Conservation (phyloP, 2,888 invertebrate species). For the Dromius quadrimaculatus region DNA sequence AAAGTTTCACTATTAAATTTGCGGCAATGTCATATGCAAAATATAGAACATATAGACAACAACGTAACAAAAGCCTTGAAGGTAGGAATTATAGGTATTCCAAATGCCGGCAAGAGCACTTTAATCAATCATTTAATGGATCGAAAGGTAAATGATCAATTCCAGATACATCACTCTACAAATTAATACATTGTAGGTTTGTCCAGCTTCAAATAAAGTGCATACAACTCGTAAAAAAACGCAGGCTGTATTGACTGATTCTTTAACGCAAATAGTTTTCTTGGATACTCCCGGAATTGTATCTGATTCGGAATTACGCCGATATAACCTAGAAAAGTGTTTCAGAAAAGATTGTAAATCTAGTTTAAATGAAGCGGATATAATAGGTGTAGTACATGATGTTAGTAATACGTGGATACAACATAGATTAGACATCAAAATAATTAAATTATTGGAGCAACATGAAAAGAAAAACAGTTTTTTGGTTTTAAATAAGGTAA, state of each 20-base stretch:
- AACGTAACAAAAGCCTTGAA: slow-evolving; percentile 68
- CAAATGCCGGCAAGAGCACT: slow-evolving; percentile 97
- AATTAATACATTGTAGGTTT: slow-evolving; percentile 81
- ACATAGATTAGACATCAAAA: slow-evolving; percentile 76
- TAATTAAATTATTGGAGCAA: slow-evolving; percentile 76
- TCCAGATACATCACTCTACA: slow-evolving; percentile 90
- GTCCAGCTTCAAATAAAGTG: slow-evolving; percentile 90
- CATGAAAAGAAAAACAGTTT: slow-evolving; percentile 75
- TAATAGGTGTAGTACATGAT: slow-evolving; percentile 90
- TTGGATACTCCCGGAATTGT: slow-evolving; percentile 95
- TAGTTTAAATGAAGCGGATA: slow-evolving; percentile 77
- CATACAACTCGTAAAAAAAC: slow-evolving; percentile 87
- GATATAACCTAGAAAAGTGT: slow-evolving; percentile 70
- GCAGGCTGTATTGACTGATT: slow-evolving; percentile 79
- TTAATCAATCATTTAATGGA: slow-evolving; percentile 88
- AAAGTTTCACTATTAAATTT: too few relatives aligned
- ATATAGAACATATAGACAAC: neutral
- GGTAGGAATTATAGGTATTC: slow-evolving; percentile 91
- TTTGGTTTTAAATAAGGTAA: slow-evolving; percentile 90
- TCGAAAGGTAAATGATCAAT: slow-evolving; percentile 72
- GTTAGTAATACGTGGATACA: slow-evolving; percentile 78
- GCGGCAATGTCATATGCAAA: neutral
- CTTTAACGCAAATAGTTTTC: slow-evolving; percentile 89
- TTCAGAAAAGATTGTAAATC: slow-evolving; percentile 73
- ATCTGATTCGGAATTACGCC: slow-evolving; percentile 75